Evolutionary conservation across 2,113 vertebrate genomes (phyloP).

Genomic region (Melozone crissalis): DNA sequence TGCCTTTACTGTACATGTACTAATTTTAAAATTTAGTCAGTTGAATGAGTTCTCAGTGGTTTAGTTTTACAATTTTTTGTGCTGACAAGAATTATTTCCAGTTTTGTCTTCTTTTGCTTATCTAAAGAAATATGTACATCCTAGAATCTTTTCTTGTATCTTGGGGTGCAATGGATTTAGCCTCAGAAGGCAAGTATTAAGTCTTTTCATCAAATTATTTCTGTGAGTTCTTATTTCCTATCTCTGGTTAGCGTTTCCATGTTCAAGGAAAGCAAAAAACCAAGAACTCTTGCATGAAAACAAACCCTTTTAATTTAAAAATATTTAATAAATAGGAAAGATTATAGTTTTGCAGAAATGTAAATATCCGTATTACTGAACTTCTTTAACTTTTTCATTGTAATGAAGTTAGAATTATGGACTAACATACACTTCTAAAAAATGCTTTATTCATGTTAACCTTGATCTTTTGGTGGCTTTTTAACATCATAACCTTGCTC

Average conservation of each 20-base stretch:
- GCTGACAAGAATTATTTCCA: neutral
- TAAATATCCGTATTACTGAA: neutral
- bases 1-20: neutral
- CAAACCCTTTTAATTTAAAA: neutral
- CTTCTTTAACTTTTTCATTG: neutral
- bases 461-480: neutral
- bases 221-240: neutral
- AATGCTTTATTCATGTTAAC: neutral
- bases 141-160: neutral
- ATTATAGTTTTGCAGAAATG: neutral
- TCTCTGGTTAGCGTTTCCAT: neutral
- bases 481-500: neutral
- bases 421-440: neutral
- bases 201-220: neutral
- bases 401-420: neutral
- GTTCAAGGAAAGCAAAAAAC: neutral
- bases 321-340: neutral
- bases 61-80: neutral
- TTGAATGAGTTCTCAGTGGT: neutral
- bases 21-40: neutral
- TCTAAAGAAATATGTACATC: neutral
- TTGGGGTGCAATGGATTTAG: neutral
- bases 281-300: fast-evolving
- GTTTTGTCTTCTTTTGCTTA: neutral
- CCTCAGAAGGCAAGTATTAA: neutral